These are phyloP conservation scores for Chamaetylas fuelleborni DNA, from an alignment of 2,113 vertebrate species.

Conservation along the genomic window DNA sequence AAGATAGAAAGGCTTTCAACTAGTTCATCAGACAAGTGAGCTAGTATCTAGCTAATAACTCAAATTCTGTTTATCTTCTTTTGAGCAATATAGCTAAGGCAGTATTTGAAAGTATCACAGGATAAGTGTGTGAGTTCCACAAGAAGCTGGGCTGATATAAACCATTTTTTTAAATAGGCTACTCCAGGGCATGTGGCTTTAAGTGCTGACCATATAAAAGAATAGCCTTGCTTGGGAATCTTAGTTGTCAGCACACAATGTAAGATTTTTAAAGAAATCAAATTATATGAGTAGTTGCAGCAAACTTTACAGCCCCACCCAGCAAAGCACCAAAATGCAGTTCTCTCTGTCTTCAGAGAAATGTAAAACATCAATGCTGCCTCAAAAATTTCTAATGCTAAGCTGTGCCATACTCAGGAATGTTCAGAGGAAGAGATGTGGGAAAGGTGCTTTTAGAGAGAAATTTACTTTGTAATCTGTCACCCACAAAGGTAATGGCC, in stretches of 20 bases:
- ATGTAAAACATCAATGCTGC: background rate
- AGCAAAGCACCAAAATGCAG: background rate
- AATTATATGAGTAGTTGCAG: background rate
- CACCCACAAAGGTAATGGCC: background rate
- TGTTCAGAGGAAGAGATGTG: background rate
- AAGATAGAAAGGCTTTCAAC: background rate
- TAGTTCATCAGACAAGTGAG: background rate
- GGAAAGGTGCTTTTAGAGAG: background rate
- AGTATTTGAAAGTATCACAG: background rate
- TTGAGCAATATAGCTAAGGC: background rate
- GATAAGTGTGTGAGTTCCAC: background rate
- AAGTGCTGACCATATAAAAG: background rate
- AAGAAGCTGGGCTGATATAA: background rate
- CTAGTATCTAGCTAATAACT: background rate
- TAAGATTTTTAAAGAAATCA: background rate
- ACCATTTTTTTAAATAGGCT: background rate
- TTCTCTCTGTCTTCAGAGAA: background rate
- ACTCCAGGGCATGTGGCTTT: background rate
- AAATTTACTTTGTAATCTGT: background rate
- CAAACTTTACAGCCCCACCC: rapidly evolving
- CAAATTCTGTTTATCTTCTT: background rate
- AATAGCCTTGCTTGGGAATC: background rate
- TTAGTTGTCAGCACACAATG: background rate
- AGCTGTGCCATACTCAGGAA: background rate
- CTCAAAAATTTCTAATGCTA: background rate